Percentiles rank a stretch among this genome's conserved stretches.
phyloP scores from a whole-genome alignment of 2,797 vertebrate species.

The Iguana delicatissima region DNA sequence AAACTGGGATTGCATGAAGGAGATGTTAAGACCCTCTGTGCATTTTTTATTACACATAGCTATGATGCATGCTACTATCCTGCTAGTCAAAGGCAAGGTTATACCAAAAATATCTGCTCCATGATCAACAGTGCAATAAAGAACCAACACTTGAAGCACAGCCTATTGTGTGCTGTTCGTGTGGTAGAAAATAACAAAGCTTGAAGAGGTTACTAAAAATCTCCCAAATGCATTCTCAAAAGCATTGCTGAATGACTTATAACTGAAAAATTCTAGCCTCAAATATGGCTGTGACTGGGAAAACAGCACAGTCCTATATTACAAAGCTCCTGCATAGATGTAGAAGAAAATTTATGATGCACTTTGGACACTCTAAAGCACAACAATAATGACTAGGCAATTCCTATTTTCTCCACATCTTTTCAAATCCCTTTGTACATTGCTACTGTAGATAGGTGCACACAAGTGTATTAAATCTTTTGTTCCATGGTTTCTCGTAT shows the following conservation, averaged over 20 bases:
- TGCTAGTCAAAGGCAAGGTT: constrained; percentile 54
- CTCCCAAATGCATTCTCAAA: background rate
- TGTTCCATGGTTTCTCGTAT: background rate
- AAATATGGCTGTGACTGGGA: background rate
- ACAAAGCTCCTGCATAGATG: constrained; percentile 4
- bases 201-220: background rate
- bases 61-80: constrained; percentile 65
- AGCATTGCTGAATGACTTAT: background rate
- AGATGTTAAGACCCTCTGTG: constrained; percentile 68
- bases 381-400: background rate
- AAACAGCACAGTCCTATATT: background rate
- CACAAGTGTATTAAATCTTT: background rate
- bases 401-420: background rate
- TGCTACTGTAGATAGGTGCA: background rate
- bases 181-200: constrained; percentile 66
- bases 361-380: background rate
- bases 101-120: constrained; percentile 52
- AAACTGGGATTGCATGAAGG: constrained; percentile 66
- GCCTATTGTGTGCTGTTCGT: constrained; percentile 70
- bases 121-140: constrained; percentile 69
- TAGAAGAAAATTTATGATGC: background rate
- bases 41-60: constrained; percentile 74
- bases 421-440: background rate
- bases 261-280: background rate
- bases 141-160: constrained; percentile 60